Percentiles rank a stretch among this genome's conserved stretches.
These are phyloP conservation scores for Akabosia matsudoensis DNA, from an alignment of 1,140 invertebrate species.

Conservation along the genomic window DNA sequence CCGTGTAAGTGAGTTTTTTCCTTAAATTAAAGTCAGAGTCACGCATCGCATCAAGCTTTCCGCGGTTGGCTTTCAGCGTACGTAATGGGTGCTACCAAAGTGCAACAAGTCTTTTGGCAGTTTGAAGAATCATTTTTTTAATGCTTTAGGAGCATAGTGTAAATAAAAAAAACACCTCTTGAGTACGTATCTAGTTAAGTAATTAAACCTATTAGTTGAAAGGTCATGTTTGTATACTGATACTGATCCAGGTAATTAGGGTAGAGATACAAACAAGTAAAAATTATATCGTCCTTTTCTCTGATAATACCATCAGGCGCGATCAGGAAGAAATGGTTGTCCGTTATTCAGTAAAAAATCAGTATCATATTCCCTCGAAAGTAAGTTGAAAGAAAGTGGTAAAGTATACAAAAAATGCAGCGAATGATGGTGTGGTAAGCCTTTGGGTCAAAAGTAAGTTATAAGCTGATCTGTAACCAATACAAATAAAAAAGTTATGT, in stretches of 20 bases:
- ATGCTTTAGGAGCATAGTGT: not conserved
- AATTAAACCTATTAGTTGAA: not conserved
- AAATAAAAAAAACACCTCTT: slow-evolving; percentile 12
- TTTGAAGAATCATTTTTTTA: not conserved
- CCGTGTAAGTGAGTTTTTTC: not conserved
- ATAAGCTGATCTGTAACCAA: not conserved
- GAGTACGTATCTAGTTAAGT: not conserved
- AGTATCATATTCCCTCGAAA: not conserved
- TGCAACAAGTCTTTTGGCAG: slow-evolving; percentile 4
- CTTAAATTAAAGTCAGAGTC: not conserved
- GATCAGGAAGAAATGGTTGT: not conserved
- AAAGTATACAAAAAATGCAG: not conserved
- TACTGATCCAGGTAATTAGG: slow-evolving; percentile 14
- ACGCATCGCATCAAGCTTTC: not conserved
- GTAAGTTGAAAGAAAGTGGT: not conserved
- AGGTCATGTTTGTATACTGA: not conserved
- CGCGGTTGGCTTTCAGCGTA: not conserved
- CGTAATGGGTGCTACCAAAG: slow-evolving; percentile 4
- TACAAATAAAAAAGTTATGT: not conserved
- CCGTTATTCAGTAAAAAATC: not conserved
- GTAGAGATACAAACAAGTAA: not conserved
- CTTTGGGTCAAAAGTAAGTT: not conserved
- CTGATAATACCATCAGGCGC: not conserved
- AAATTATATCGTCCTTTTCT: not conserved
- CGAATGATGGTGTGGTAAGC: not conserved